Evolutionary conservation across 1,140 invertebrate genomes (phyloP).

Genomic region (Heliconius congener): DNA sequence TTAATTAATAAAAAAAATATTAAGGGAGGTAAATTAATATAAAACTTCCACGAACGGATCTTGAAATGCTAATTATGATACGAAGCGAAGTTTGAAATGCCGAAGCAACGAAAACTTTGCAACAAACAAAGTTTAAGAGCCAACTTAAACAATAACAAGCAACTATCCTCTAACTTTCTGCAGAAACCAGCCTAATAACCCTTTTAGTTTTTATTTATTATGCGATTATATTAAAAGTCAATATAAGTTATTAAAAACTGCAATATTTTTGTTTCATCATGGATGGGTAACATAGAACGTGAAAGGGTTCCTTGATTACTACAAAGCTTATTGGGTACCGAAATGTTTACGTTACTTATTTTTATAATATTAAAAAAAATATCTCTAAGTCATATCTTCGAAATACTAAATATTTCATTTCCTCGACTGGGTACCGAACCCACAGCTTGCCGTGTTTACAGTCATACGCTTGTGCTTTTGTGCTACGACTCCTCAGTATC

Average conservation of each 20-base stretch:
- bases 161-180: constrained; percentile 21
- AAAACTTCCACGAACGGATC: constrained; percentile 20
- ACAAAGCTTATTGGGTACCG: background rate
- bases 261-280: background rate
- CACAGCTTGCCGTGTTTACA: too few species aligned
- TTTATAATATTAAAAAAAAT: too few species aligned
- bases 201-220: constrained; percentile 11
- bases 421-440: too few species aligned
- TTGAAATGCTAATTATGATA: constrained; percentile 31
- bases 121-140: constrained; percentile 30
- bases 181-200: constrained; percentile 26
- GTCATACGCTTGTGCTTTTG: too few species aligned
- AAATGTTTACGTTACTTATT: background rate
- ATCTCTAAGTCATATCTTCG: too few species aligned
- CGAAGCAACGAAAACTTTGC: constrained; percentile 27
- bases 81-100: constrained; percentile 22
- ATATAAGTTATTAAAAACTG: background rate
- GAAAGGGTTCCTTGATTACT: background rate
- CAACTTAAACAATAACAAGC: constrained; percentile 28
- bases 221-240: background rate
- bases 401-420: too few species aligned
- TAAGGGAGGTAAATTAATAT: background rate
- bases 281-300: background rate
- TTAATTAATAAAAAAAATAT: constrained; percentile 2
- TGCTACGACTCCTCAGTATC: too few species aligned